Evolutionary conservation across 2,888 invertebrate species (phyloP), one percentile per base, ranked within the genome.

Genomic region (Rhyacophila evoluta): DNA sequence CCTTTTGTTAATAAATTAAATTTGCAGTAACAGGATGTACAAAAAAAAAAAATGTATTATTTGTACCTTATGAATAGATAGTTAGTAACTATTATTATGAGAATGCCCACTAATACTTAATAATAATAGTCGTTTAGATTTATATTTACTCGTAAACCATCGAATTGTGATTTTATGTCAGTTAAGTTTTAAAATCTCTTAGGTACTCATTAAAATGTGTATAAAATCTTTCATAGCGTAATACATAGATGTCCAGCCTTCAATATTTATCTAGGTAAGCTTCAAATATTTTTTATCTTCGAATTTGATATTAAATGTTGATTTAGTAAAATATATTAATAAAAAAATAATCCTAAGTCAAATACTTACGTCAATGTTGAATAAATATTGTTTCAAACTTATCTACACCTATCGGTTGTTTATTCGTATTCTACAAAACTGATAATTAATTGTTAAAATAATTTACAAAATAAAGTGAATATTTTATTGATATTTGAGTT

Each of bases 221-320:
- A 55, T 55, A 25, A 55, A 25, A 55, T 19, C 55, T 25, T 55
- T 55, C 19, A 55, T 55, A 55, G 55, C 19, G 19, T 55, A 19
- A 55, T 55, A 55, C 15, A 55, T 55, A 55, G 55, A 55, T 55
- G 55, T 55, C 55, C 55, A 19, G 55, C 55, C 55, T 55, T 55
- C 55, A 55, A 55, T 55, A 55, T 55, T n/a, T 55, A 55, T 55
- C 15, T 55, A 55, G 55, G 55, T 55, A 55, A 55, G 55, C 55
- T 55, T 55, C 55, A 55, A 55, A 55, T 55, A 55, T 55, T 55
- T 55, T 55, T 55, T 55, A 55, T 55, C 55, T 55, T 55, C 55
- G 55, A 55, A 55, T 55, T 55, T 55, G 55, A 55, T 55, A 55
- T 55, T 55, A 55, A 55, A 55, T 55, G 55, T 55, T 55, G 12